Evolutionary conservation across 2,888 invertebrate genomes (phyloP).

Genomic region (Eulithis testata): DNA sequence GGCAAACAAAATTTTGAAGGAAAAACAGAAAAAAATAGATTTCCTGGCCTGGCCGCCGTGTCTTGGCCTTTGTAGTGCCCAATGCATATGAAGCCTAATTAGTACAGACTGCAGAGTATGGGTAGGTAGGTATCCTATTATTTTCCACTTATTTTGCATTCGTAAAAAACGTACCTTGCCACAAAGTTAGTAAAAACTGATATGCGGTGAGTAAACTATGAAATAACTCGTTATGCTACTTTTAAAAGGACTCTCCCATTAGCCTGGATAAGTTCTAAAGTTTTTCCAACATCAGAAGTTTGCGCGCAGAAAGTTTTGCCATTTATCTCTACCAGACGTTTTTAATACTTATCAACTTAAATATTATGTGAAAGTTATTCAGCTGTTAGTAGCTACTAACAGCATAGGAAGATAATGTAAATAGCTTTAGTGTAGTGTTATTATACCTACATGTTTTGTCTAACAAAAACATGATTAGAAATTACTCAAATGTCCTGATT

Average conservation of each 20-base stretch:
- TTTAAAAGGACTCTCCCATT: constrained; percentile 26
- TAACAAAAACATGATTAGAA: no score
- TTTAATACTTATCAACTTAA: constrained; percentile 29
- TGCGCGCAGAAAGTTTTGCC: constrained; percentile 21
- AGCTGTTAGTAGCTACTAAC: constrained; percentile 4
- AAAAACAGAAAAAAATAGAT: no score
- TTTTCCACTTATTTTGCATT: neutral
- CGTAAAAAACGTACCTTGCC: neutral
- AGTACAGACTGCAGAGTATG: no score
- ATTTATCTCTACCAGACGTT: constrained; percentile 28
- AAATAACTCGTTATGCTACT: constrained; percentile 12
- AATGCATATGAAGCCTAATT: no score
- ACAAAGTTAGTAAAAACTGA: neutral
- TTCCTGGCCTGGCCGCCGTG: no score
- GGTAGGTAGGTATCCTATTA: neutral
- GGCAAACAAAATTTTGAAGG: no score
- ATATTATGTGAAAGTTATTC: constrained; percentile 26
- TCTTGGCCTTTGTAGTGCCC: no score
- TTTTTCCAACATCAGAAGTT: constrained; percentile 25
- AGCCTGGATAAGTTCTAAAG: constrained; percentile 21
- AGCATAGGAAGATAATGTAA: neutral
- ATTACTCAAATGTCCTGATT: no score
- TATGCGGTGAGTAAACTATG: constrained; percentile 5
- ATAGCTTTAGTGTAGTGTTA: no score
- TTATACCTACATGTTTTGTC: no score